These are phyloP conservation scores for Litoditis marina DNA, from an alignment of 2,888 invertebrate species.

Conservation along the genomic window DNA sequence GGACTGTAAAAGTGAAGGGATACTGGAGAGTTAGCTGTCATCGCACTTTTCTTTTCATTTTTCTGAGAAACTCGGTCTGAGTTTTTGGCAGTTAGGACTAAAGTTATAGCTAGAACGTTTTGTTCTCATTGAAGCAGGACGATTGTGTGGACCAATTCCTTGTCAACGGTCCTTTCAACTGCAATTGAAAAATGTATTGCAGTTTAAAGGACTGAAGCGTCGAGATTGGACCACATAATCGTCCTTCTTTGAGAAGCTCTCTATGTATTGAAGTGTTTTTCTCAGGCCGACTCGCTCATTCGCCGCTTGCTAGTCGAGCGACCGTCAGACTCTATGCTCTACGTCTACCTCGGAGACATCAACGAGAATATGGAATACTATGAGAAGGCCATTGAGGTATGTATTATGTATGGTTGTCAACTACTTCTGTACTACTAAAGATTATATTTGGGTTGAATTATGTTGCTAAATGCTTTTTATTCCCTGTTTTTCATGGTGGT, in stretches of 20 bases:
- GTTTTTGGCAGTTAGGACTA: neutral
- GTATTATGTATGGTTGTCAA: too few species aligned
- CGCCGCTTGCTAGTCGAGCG: conserved; percentile 72
- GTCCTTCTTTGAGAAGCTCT: too few species aligned
- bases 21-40: neutral
- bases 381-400: conserved; percentile 86
- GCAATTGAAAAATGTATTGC: too few species aligned
- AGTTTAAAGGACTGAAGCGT: too few species aligned
- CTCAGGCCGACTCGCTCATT: conserved; percentile 79
- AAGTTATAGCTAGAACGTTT: too few species aligned
- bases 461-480: neutral
- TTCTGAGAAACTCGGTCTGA: neutral
- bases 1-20: neutral
- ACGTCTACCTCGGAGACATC: conserved; percentile 87
- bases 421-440: too few species aligned
- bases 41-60: neutral
- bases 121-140: too few species aligned
- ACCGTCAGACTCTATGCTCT: conserved; percentile 67
- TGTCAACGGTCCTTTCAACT: too few species aligned
- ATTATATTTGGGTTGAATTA: too few species aligned
- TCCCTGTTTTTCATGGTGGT: neutral
- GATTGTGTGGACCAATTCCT: too few species aligned
- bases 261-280: too few species aligned
- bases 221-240: too few species aligned
- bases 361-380: conserved; percentile 77